A percentile compares a stretch with the other conserved stretches of the same genome.
phyloP scores from a whole-genome alignment of 2,888 invertebrate genomes.

The Neoscelio sp. region DNA sequence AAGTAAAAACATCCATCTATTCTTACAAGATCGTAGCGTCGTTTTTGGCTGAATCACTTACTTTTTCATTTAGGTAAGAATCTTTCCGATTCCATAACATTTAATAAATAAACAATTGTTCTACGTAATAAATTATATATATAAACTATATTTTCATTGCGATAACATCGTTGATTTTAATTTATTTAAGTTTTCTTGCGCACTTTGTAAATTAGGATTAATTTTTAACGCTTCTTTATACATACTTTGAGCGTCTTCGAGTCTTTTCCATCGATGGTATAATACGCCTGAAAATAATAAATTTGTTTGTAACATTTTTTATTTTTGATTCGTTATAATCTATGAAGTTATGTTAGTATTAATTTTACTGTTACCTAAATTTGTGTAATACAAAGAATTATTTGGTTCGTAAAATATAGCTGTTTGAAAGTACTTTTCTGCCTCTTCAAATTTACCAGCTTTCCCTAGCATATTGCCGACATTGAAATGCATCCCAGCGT shows the following conservation, averaged over 20 bases:
- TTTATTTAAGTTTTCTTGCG: slow-evolving; percentile 88
- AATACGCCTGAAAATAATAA: slow-evolving; percentile 87
- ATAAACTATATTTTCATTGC: slow-evolving; percentile 11
- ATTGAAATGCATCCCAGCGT: slow-evolving; percentile 92
- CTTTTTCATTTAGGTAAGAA: too few relatives aligned
- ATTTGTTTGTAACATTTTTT: slow-evolving; percentile 1
- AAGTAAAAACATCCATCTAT: too few relatives aligned
- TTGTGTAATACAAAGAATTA: slow-evolving; percentile 93
- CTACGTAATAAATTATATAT: slow-evolving; percentile 3
- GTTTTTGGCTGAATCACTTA: too few relatives aligned
- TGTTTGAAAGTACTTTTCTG: slow-evolving; percentile 91
- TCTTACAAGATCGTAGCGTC: too few relatives aligned
- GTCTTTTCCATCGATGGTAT: slow-evolving; percentile 96
- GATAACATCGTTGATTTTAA: slow-evolving; percentile 77
- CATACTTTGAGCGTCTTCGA: slow-evolving; percentile 87
- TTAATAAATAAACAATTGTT: slow-evolving; percentile 16
- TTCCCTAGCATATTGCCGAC: slow-evolving; percentile 96
- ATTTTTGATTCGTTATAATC: too few relatives aligned
- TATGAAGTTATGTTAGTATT: neutral
- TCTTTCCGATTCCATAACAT: too few relatives aligned
- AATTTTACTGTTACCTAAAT: slow-evolving; percentile 90
- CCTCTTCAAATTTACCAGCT: slow-evolving; percentile 89
- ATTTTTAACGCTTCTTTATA: slow-evolving; percentile 90
- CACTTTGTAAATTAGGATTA: slow-evolving; percentile 88
- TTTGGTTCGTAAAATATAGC: slow-evolving; percentile 89